Evolutionary conservation across 2,113 vertebrate genomes (phyloP).

Genomic region (Podarcis raffonei): DNA sequence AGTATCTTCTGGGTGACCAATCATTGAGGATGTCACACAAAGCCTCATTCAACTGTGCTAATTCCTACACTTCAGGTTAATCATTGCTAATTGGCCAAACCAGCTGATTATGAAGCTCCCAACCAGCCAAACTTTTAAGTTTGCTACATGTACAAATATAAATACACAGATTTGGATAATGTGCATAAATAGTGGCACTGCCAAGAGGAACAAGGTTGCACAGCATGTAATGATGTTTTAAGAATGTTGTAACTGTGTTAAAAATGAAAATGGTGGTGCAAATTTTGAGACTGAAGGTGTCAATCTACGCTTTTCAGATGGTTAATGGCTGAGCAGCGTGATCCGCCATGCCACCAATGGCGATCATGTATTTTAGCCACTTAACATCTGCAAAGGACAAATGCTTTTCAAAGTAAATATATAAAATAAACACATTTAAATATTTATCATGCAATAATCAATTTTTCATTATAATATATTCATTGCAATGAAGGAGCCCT

Average conservation of each 20-base stretch:
- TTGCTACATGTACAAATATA: neutral
- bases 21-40: neutral
- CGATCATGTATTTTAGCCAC: no score
- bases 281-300: neutral
- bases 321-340: neutral
- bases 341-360: neutral
- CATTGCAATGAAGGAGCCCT: neutral
- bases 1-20: neutral
- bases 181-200: neutral
- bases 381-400: no score
- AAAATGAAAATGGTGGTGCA: neutral
- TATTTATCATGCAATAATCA: neutral
- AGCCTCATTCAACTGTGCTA: neutral
- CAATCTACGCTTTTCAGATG: neutral
- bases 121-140: neutral
- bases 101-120: neutral
- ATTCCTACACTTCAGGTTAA: neutral
- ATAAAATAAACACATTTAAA: neutral
- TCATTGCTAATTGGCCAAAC: neutral
- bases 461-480: neutral
- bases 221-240: neutral
- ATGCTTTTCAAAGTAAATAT: no score
- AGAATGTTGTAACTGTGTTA: neutral
- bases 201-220: neutral
- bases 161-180: neutral